These are phyloP conservation scores for Columbina picui DNA, from an alignment of 2,113 vertebrate species.

Conservation along the genomic window DNA sequence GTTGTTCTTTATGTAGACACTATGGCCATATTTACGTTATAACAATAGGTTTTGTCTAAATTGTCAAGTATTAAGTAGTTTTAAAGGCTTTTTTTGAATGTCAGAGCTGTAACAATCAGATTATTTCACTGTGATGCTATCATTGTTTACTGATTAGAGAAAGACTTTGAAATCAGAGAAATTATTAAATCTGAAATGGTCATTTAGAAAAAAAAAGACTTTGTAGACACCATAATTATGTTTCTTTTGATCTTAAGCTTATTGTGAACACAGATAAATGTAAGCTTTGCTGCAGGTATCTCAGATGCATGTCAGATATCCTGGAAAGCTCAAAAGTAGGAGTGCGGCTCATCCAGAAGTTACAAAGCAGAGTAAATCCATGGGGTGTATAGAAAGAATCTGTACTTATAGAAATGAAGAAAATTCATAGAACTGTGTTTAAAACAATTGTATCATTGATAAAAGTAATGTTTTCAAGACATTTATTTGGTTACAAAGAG, in stretches of 20 bases:
- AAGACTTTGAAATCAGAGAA: constrained; percentile 38
- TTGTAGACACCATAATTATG: constrained; percentile 1
- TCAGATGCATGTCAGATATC: neutral
- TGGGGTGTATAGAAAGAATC: neutral
- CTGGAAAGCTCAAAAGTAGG: neutral
- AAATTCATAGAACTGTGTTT: neutral
- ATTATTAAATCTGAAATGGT: constrained; percentile 55
- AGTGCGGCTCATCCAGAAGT: neutral
- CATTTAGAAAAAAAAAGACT: neutral
- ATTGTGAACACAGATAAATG: constrained; percentile 8
- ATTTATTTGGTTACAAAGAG: neutral
- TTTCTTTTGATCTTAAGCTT: constrained; percentile 47
- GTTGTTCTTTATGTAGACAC: neutral
- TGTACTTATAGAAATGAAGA: neutral
- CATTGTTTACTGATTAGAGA: constrained; percentile 59
- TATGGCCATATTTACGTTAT: neutral
- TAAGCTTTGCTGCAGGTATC: constrained; percentile 47
- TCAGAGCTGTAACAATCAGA: constrained; percentile 63
- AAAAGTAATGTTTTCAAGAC: neutral
- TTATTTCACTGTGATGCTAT: constrained; percentile 50
- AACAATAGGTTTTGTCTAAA: constrained; percentile 47
- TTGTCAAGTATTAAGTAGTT: constrained; percentile 36
- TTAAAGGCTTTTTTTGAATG: constrained; percentile 32
- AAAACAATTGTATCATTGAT: neutral
- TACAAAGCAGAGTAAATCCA: neutral